Evolutionary conservation across 2,888 invertebrate genomes (phyloP).

Genomic region (Pomacea canaliculata): DNA sequence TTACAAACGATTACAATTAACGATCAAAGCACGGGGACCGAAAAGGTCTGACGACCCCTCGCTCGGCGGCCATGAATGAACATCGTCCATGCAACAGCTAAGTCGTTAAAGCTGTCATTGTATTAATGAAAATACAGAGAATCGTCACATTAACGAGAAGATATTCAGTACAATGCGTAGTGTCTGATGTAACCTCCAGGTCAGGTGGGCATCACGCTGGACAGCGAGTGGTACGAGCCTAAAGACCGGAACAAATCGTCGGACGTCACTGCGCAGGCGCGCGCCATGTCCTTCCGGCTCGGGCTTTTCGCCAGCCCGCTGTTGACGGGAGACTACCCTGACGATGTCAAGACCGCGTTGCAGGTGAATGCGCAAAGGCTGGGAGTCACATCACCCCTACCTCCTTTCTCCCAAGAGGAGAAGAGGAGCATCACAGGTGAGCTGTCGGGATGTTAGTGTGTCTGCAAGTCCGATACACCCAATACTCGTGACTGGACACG

Average conservation of each 20-base stretch:
- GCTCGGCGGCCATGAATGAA: too few relatives aligned
- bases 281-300: constrained; percentile 50
- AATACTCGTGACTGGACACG: too few relatives aligned
- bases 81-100: too few relatives aligned
- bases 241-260: constrained; percentile 37
- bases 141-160: too few relatives aligned
- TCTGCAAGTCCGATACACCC: too few relatives aligned
- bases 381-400: constrained; percentile 7
- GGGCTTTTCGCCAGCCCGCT: constrained; percentile 65
- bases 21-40: too few relatives aligned
- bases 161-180: too few relatives aligned
- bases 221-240: constrained; percentile 55
- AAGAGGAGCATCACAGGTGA: constrained; percentile 45
- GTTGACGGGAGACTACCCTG: constrained; percentile 72
- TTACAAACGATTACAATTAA: too few relatives aligned
- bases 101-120: too few relatives aligned
- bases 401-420: constrained; percentile 35
- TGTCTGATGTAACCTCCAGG: constrained; percentile 35
- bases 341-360: constrained; percentile 40
- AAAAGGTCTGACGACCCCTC: too few relatives aligned
- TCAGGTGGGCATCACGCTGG: constrained; percentile 51
- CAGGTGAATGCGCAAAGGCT: constrained; percentile 4
- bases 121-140: too few relatives aligned
- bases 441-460: too few relatives aligned
- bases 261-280: constrained; percentile 45